These are phyloP conservation scores for Prionace glauca DNA, from an alignment of 2,797 vertebrate genomes.

Conservation along the genomic window DNA sequence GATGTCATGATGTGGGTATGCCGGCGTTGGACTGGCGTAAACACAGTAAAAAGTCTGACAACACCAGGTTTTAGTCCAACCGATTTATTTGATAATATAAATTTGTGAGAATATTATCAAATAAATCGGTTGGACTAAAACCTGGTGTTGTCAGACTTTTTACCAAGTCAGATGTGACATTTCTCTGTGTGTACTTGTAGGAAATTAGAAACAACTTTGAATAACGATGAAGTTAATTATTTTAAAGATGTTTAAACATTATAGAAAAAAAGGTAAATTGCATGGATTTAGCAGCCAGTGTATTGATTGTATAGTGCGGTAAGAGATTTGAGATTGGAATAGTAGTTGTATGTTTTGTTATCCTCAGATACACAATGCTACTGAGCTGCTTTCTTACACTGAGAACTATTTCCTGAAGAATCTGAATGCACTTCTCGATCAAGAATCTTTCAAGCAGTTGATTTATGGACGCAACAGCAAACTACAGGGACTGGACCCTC, in stretches of 20 bases:
- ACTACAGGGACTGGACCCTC: conserved; percentile 69
- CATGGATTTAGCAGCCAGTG: neutral
- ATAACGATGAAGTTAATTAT: neutral
- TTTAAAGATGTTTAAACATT: neutral
- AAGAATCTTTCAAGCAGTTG: conserved; percentile 75
- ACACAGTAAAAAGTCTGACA: too few species aligned
- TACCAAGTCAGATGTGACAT: too few species aligned
- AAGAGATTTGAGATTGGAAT: too few species aligned
- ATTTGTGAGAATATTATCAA: too few species aligned
- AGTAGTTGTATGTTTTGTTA: neutral
- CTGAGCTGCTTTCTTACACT: conserved; percentile 76
- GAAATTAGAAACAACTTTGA: neutral
- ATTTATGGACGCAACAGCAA: conserved; percentile 74
- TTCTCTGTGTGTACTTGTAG: too few species aligned
- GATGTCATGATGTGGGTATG: too few species aligned
- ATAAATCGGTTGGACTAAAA: too few species aligned
- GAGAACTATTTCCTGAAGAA: conserved; percentile 91
- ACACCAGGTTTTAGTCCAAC: too few species aligned
- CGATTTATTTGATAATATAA: too few species aligned
- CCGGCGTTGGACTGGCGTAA: too few species aligned
- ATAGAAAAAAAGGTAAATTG: neutral
- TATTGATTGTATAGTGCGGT: neutral
- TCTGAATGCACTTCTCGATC: conserved; percentile 81
- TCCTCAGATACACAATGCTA: conserved; percentile 71
- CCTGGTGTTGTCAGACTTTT: too few species aligned